These are phyloP conservation scores for Syngnathus acus DNA, from an alignment of 2,797 vertebrate species.

Conservation along the genomic window DNA sequence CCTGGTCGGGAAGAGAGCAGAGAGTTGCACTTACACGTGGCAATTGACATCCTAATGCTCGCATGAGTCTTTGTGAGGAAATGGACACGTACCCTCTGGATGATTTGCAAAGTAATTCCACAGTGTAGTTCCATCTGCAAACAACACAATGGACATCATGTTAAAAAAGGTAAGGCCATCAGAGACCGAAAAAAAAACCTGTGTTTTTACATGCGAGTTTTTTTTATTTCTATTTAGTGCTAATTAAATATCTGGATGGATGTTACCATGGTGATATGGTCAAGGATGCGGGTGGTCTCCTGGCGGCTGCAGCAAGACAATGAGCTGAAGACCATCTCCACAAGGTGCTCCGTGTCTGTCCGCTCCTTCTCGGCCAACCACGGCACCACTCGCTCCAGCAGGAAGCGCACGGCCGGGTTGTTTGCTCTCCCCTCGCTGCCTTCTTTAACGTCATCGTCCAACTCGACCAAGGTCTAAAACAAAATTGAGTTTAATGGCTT, in stretches of 20 bases:
- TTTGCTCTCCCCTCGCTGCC: slow-evolving; percentile 25
- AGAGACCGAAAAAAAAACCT: slow-evolving; percentile 12
- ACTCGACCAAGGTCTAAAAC: slow-evolving; percentile 69
- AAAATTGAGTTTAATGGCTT: not conserved
- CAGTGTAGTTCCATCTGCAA: slow-evolving; percentile 81
- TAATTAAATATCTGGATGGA: not conserved
- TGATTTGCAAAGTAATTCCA: slow-evolving; percentile 80
- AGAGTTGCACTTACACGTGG: slow-evolving; percentile 4
- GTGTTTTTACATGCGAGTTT: no score
- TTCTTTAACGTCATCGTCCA: slow-evolving; percentile 28
- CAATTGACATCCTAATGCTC: not conserved
- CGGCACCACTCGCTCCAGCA: slow-evolving; percentile 74
- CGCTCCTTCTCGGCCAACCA: slow-evolving; percentile 80
- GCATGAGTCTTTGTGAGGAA: not conserved
- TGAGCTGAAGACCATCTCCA: slow-evolving; percentile 91
- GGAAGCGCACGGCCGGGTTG: slow-evolving; percentile 80
- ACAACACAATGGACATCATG: not conserved
- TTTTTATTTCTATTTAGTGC: no score
- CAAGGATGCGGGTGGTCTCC: slow-evolving; percentile 80
- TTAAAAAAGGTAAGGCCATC: not conserved
- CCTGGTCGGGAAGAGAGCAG: slow-evolving; percentile 56
- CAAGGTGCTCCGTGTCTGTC: slow-evolving; percentile 74
- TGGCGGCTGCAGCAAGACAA: slow-evolving; percentile 75
- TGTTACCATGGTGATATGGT: slow-evolving; percentile 73
- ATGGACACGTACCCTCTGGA: slow-evolving; percentile 79